Evolutionary conservation across 1,140 invertebrate species (phyloP).

Genomic region (Procambarus clarkii): DNA sequence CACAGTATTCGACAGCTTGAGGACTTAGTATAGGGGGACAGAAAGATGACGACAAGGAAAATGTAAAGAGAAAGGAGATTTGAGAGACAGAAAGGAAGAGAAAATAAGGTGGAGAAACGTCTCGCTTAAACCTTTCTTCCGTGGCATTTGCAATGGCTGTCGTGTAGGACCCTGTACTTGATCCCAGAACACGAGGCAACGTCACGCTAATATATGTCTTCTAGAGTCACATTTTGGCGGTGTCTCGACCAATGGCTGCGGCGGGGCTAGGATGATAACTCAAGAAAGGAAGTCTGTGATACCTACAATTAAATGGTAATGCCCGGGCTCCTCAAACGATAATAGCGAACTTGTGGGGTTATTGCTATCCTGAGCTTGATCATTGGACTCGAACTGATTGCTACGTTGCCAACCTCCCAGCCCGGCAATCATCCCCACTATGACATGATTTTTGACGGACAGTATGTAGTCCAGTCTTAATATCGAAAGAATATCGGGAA

Average conservation of each 20-base stretch:
- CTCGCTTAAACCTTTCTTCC: not conserved
- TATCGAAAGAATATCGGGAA: constrained; percentile 3
- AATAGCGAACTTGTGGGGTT: constrained; percentile 37
- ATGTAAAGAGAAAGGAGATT: too few species aligned
- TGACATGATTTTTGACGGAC: constrained; percentile 42
- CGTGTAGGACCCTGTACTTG: not conserved
- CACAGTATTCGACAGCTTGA: too few species aligned
- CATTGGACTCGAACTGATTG: constrained; percentile 15
- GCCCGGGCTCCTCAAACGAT: constrained; percentile 32
- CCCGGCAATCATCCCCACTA: constrained; percentile 12
- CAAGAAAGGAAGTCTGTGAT: constrained; percentile 46
- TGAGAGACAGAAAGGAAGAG: too few species aligned
- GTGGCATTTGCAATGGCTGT: not conserved
- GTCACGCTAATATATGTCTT: constrained; percentile 2
- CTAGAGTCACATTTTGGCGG: not conserved
- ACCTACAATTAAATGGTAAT: constrained; percentile 49
- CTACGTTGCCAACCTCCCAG: not conserved
- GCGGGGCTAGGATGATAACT: constrained; percentile 19
- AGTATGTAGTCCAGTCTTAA: constrained; percentile 27
- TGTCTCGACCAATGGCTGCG: constrained; percentile 5
- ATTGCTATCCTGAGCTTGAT: constrained; percentile 20
- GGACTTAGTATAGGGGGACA: too few species aligned
- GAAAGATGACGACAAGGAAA: too few species aligned
- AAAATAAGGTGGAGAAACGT: not conserved
- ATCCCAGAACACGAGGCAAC: not conserved